Base-by-base conservation (phyloP, 2,888 invertebrate species). In the Acrobasis repandana region DNA sequence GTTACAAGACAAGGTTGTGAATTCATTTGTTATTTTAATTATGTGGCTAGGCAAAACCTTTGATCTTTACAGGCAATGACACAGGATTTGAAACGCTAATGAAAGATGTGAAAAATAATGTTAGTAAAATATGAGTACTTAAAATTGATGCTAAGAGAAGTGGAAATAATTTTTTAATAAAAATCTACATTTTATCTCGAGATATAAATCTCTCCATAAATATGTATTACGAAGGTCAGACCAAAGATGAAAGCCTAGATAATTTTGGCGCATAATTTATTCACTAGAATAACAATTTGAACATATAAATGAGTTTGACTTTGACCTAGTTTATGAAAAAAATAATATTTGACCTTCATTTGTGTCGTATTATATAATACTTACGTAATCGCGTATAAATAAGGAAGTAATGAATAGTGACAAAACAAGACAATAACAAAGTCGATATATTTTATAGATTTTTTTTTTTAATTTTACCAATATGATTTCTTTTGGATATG, bases 21-120 rank as follows among this genome's bases (percentile, higher is more conserved):
- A 54, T 54, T 43, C 38, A 33, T 61, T 60, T 54, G 54, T 38
- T 20, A 54, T 54, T 54, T 54, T 43, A 54, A 54, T 54, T 18
- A 38, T n/a, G 2, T 11, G 38, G 1, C 54, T 11, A n/a, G 2
- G 15, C n/a, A 9, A 16, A 54, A 54, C 15, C 54, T 54, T 54
- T 54, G 54, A 38, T 38, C 38, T 38, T 10, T 18, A 38, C 43
- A 14, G 38, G 38, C 38, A 36, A 36, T 52, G 36, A 1, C 33
- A 15, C 16, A 5, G 14, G 14, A 52, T 52, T 36, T 52, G 9
- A 36, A n/a, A 50, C 28, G 50, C n/a, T 34, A 50, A 33, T 52
- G 16, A 52, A 36, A 52, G 36, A 3, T 11, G 5, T 33, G 34
- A 5, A 14, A 11, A 43, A 43, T n/a, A 14, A n/a, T 1, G 6